These are phyloP conservation scores for Mico argentatus DNA, from an alignment of 2,797 vertebrate species.

Conservation along the genomic window DNA sequence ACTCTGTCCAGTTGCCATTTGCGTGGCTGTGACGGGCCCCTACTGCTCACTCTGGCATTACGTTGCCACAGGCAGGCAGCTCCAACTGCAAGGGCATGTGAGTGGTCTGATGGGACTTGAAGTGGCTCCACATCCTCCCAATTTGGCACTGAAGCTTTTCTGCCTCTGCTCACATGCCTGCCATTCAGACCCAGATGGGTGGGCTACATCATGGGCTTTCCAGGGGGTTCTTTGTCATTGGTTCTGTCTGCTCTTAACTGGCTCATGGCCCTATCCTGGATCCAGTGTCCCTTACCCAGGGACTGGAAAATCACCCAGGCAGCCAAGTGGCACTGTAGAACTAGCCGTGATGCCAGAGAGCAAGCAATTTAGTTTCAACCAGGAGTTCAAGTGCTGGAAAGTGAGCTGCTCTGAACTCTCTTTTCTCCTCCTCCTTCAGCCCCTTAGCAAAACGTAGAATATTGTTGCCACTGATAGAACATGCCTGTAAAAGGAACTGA, in stretches of 20 bases:
- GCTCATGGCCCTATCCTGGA: neutral
- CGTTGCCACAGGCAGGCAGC: neutral
- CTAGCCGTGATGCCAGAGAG: neutral
- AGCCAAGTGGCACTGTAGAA: neutral
- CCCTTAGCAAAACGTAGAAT: neutral
- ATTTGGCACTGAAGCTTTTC: neutral
- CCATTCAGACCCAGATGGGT: neutral
- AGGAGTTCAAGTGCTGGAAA: neutral
- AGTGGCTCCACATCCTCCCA: neutral
- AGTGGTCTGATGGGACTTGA: neutral
- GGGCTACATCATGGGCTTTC: neutral
- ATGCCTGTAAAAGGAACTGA: neutral
- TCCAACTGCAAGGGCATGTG: neutral
- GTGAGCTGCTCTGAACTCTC: neutral
- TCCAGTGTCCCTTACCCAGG: neutral
- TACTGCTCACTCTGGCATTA: neutral
- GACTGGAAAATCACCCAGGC: neutral
- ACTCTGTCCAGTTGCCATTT: neutral
- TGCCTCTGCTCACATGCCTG: neutral
- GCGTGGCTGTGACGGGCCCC: neutral
- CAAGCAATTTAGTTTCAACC: constrained; percentile 5
- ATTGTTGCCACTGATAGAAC: neutral
- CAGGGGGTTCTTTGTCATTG: neutral
- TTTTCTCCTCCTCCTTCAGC: neutral
- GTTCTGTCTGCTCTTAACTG: neutral